Base-by-base conservation (phyloP, 2,888 invertebrate species). In the Cyclophora albipunctata region DNA sequence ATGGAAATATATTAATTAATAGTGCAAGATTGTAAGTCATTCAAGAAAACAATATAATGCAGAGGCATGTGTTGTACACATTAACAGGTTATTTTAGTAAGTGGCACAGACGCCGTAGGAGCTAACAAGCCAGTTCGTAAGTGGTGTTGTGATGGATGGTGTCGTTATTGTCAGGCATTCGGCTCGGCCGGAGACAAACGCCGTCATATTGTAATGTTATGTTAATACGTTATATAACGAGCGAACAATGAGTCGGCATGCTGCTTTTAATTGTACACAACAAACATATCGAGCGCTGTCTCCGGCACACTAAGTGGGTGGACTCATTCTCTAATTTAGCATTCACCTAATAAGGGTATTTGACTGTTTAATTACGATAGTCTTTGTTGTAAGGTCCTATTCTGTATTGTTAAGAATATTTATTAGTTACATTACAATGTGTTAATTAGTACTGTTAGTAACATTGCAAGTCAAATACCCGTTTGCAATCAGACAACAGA, bases 21-120 rank as follows among this genome's bases (percentile, higher is more conserved):
- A 85, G 81, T 83, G 85, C 86, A 83, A 73, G 71, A 72, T 76
- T 71, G 75, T 81, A 80, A 82, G 79, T 80, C 79, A 77, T 82
- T 73, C 76, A 77, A 62, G 59, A 63, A 60, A 53, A 48, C 50
- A 48, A 48, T 7, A 4, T 34, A 47, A 51, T 45, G 48, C 47
- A 43, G 49, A 60, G 52, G 54, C 54, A 35, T 45, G 37, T 51
- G 50, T 52, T 33, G 33, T 43, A 37, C 7, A 20, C 43, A 5
- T 20, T 5, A 43, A 53, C 20, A 20, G 20, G 20, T 20, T 20
- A 20, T 20, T 20, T 44, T 46, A 46, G 53, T 48, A 46, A 53
- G 52, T 53, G 51, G 49, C 48, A 46, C 35, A 43, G 48, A 52
- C 51, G 55, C 53, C 47, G 50, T 53, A 51, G 42, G 45, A 50